Base-by-base conservation (phyloP, 2,888 invertebrate species). In the Leucania comma region DNA sequence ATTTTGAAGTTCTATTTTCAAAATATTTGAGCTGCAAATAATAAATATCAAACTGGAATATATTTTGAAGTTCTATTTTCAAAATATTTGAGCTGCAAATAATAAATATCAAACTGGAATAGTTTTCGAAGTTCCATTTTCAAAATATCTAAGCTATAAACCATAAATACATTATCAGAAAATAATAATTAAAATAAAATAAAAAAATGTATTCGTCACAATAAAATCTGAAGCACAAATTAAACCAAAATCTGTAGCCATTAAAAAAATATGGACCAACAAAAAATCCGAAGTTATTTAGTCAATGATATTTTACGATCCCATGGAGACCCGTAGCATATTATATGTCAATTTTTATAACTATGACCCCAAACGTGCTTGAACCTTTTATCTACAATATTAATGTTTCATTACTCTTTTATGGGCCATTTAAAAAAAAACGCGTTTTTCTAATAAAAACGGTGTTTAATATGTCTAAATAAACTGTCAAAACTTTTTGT, bases 261-360 rank as follows among this genome's bases (percentile, higher is more conserved):
- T 75, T 80, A 74, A 86, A 86, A 86, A 88, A 87, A 85, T 78
- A 87, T 80, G 83, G 84, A 85, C 74, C 84, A 80, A 81, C 38
- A 60, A 72, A 76, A 81, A 74, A 68, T 77, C 72, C 65, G 61
- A 82, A 86, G 89, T 89, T 89, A 77, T 90, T 89, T 86, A 85
- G 82, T 80, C 84, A 83, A 86, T 84, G 80, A 80, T 84, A 83
- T 82, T 91, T 92, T 92, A 92, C 83, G 86, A 83, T 72, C 60
- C 77, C 66, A 51, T 68, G 56, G 84, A 81, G 85, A 78, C 77
- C 83, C 80, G 71, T 83, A 86, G 87, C 87, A 87, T 89, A 90
- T 89, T 89, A 90, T 89, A 90, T 87, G 90, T 87, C 89, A 87
- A 89, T 88, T 91, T 93, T 92, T 92, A 91, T 86, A 86, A 88